These are phyloP conservation scores for Protodeltote pygarga DNA, from an alignment of 2,888 invertebrate species.

Conservation along the genomic window DNA sequence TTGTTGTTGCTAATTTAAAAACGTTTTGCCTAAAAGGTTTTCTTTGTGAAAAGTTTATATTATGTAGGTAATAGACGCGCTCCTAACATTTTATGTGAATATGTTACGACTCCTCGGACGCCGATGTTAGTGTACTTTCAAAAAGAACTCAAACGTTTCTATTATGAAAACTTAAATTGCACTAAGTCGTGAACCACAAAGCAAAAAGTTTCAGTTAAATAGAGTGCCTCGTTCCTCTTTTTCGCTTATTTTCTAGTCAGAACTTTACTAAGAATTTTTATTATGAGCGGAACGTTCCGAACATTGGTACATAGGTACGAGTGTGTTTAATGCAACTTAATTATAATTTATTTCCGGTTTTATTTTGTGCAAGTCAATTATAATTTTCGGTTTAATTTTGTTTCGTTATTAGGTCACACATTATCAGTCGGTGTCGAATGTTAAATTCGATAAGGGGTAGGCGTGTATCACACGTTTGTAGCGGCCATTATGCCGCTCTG, in stretches of 20 bases:
- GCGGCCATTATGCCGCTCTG: slow-evolving; percentile 59
- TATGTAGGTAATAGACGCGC: slow-evolving; percentile 8
- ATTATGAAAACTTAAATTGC: slow-evolving; percentile 72
- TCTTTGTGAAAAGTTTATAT: slow-evolving; percentile 9
- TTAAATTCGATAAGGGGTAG: slow-evolving; percentile 70
- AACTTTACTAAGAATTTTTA: slow-evolving; percentile 24
- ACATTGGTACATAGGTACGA: slow-evolving; percentile 6
- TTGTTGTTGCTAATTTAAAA: slow-evolving; percentile 18
- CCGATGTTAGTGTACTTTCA: slow-evolving; percentile 25
- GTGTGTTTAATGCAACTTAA: slow-evolving; percentile 11
- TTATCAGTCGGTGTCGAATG: slow-evolving; percentile 58
- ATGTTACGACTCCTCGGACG: slow-evolving; percentile 29
- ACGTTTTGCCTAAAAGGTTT: slow-evolving; percentile 2
- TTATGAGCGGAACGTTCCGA: slow-evolving; percentile 10
- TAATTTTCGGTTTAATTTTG: slow-evolving; percentile 45
- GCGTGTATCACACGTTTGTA: slow-evolving; percentile 60
- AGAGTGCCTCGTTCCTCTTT: slow-evolving; percentile 53
- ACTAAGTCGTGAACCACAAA: slow-evolving; percentile 65
- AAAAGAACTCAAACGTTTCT: slow-evolving; percentile 51
- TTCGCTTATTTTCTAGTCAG: slow-evolving; percentile 40
- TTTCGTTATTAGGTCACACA: slow-evolving; percentile 71
- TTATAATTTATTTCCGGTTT: slow-evolving; percentile 44
- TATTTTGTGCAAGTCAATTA: slow-evolving; percentile 39
- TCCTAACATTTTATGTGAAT: slow-evolving; percentile 30
- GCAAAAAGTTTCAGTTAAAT: slow-evolving; percentile 67